Base-by-base conservation (phyloP, 2,113 vertebrate genomes). In the Rattus rattus region DNA sequence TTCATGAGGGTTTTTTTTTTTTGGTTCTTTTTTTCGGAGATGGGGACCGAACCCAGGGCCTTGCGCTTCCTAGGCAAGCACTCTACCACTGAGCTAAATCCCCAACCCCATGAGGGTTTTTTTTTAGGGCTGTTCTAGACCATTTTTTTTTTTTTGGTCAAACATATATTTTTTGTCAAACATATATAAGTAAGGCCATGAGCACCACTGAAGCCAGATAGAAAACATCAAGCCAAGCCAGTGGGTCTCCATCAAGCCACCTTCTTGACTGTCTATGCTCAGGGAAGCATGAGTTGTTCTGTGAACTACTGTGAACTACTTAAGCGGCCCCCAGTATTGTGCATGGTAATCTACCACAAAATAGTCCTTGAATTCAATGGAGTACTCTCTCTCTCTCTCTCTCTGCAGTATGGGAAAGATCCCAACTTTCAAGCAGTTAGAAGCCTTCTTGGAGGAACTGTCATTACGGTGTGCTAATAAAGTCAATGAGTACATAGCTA, bases 231-330 rank as follows among this genome's bases (percentile, higher is more conserved):
- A 43, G 16, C 17, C 13, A n/a, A 39, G 2, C 7, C 28, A 13
- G 0, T 0, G 1, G 52, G 80, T 11, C 43, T 26, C 9, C 26
- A 12, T 47, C 12, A 33, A 76, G 77, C 13, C 39, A n/a, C 54
- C 17, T 52, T 24, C 47, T 77, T 19, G 1, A 26, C 24, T 39
- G 36, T 56, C 10, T 39, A 8, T 2, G 20, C 33, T 33, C 65
- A 52, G 3, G 26, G 39, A 81, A 16, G 22, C 5, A 3, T 39
- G 52, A 4, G 30, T 7, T 13, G 3, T 0, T 3, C 19, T n/a
- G n/a, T n/a, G n/a, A n/a, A n/a, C n/a, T n/a, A 70, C 47, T 47
- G 33, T 30, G 69, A 54, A 90, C 43, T 17, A n/a, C 85, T 52
- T 70, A n/a, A 87, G 22, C 2, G 49, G 28, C 39, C 36, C 5